Base-by-base conservation (phyloP, 2,113 vertebrate genomes). In the Myotis yumanensis region DNA sequence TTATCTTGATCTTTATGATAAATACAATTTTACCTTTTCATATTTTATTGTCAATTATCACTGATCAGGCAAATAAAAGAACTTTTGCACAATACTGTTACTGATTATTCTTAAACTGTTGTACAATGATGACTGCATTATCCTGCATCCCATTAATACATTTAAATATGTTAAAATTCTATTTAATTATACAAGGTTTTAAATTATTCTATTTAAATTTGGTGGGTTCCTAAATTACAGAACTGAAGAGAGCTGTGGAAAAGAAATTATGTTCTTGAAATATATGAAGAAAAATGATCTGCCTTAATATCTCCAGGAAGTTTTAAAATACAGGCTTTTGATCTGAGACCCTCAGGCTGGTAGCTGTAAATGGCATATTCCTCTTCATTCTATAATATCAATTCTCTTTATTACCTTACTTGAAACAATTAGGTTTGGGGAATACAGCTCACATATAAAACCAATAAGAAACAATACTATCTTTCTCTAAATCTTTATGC, bases 311-410 rank as follows among this genome's bases (percentile, higher is more conserved):
- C 8, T 88, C 84, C 37, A 79, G 37, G 25, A 11, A 57, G 20
- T 11, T 84, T 51, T 40, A 40, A 7, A 62, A 90, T 37, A 90
- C 32, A 93, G 30, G 2, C 22, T 96, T 94, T 94, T 92, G 25
- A 77, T 73, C 51, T 92, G 52, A 77, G 43, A 69, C 80, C 32
- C 28, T 90, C 57, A 90, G 79, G 30, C 18, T 66, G 43, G 3
- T 8, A 77, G 15, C 40, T 93, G 1, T 68, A n/a, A 80, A 59
- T 17, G 92, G 15, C 14, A 51, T 40, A 71, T 43, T 59, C 23
- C 16, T 48, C 14, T 94, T 80, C 59, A 83, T 81, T 90, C 35
- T 90, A 32, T 87, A 57, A 75, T 76, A 81, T 80, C 40, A 77
- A 80, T 54, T 86, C 14, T 86, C 46, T 86, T 84, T 86, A 43